A percentile compares a stretch with the other conserved stretches of the same genome.
Evolutionary conservation across 1,140 invertebrate species (phyloP).

Genomic region (Odontomachus brunneus): DNA sequence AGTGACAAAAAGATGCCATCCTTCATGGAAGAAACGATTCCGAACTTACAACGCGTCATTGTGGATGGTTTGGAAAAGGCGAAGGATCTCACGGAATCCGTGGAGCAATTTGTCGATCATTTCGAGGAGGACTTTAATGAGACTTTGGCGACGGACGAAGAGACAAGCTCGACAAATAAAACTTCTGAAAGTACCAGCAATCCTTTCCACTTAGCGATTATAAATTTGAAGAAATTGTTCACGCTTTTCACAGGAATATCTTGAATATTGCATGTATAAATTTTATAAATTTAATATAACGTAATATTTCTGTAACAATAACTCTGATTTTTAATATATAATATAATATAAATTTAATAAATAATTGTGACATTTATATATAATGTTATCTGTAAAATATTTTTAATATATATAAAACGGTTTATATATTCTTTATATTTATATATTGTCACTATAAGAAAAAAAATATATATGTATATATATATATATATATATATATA

Average conservation of each 20-base stretch:
- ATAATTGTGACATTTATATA: conserved; percentile 19
- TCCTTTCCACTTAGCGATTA: conserved; percentile 65
- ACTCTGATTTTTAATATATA: background rate
- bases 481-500: conserved; percentile 14
- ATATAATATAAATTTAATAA: background rate
- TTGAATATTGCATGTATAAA: conserved; percentile 58
- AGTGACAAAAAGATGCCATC: conserved; percentile 62
- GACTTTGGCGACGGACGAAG: conserved; percentile 3
- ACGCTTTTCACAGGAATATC: conserved; percentile 67
- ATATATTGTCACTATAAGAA: no score
- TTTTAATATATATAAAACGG: conserved; percentile 2
- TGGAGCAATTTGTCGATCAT: conserved; percentile 73
- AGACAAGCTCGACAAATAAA: conserved; percentile 13
- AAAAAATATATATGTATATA: background rate
- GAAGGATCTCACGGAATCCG: conserved; percentile 70
- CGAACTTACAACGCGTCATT: conserved; percentile 73
- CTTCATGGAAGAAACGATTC: conserved; percentile 73
- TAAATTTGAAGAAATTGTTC: conserved; percentile 77
- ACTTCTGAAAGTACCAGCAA: conserved; percentile 19
- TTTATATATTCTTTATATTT: background rate
- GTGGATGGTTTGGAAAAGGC: conserved; percentile 70
- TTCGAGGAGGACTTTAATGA: conserved; percentile 71
- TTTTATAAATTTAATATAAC: conserved; percentile 6
- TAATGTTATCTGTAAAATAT: conserved; percentile 6
- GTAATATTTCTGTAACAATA: conserved; percentile 2